Evolutionary conservation across 2,888 invertebrate genomes (phyloP).

Genomic region (Leptinotarsa rubiginosa): DNA sequence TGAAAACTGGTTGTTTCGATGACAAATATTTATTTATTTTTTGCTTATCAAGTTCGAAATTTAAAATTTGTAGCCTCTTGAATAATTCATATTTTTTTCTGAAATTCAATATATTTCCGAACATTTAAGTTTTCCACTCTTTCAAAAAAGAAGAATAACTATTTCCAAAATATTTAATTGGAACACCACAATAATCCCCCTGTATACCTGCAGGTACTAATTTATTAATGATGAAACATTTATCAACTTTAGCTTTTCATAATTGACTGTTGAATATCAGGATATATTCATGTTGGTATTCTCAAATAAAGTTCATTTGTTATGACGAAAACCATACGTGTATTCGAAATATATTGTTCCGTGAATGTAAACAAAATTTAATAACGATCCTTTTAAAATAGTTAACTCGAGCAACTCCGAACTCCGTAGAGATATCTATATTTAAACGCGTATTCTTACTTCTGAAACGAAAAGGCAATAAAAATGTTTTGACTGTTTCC

Average conservation of each 20-base stretch:
- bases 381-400: neutral
- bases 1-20: too few relatives aligned
- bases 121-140: too few relatives aligned
- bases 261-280: neutral
- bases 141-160: too few relatives aligned
- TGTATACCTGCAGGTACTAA: neutral
- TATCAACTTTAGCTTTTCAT: neutral
- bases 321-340: conserved; percentile 12
- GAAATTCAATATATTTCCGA: too few relatives aligned
- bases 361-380: conserved; percentile 4
- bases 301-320: conserved; percentile 7
- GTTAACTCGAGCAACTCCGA: neutral
- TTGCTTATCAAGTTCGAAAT: too few relatives aligned
- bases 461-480: conserved; percentile 28
- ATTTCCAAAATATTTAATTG: too few relatives aligned
- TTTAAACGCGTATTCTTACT: neutral
- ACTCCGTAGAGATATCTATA: neutral
- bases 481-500: conserved; percentile 33
- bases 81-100: too few relatives aligned
- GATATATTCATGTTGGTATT: conserved; percentile 4
- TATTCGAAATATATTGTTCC: neutral
- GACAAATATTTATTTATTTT: too few relatives aligned
- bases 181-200: too few relatives aligned
- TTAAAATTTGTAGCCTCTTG: too few relatives aligned
- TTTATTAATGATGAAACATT: neutral